Percentiles rank a stretch among this genome's conserved stretches.
Conservation (phyloP, 2,888 invertebrate species). For the Steinernema carpocapsae region DNA sequence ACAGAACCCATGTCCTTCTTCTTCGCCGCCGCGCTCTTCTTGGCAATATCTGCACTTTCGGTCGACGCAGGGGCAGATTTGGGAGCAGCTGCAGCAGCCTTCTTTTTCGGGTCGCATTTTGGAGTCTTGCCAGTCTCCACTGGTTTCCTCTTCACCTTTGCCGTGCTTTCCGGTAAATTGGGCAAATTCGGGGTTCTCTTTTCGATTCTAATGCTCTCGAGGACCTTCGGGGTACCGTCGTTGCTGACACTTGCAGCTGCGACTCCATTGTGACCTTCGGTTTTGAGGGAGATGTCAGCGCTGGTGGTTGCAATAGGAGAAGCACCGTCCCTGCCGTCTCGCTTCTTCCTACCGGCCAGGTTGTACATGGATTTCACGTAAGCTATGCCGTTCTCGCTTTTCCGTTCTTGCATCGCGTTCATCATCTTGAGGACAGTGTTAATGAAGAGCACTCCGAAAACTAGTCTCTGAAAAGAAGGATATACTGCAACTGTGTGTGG, state of each 20-base stretch:
- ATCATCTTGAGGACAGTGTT: slow-evolving; percentile 48
- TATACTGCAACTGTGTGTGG: neutral
- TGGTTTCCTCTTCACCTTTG: neutral
- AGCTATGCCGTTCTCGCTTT: slow-evolving; percentile 50
- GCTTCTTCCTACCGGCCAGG: slow-evolving; percentile 34
- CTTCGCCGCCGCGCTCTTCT: neutral
- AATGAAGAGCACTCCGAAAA: slow-evolving; percentile 55
- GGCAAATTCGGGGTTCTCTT: neutral
- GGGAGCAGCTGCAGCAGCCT: neutral
- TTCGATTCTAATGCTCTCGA: slow-evolving; percentile 32
- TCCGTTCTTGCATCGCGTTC: slow-evolving; percentile 46
- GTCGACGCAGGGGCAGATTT: neutral
- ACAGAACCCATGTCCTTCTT: neutral
- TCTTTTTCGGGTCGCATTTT: neutral
- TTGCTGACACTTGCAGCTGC: neutral
- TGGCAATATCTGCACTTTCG: neutral
- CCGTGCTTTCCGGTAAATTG: neutral
- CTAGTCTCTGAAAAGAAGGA: slow-evolving; percentile 49
- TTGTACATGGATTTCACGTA: slow-evolving; percentile 53
- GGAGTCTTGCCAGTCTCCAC: neutral
- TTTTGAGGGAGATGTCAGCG: neutral
- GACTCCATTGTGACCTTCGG: neutral
- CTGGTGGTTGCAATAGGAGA: neutral
- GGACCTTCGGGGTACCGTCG: slow-evolving; percentile 20
- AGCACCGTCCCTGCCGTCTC: slow-evolving; percentile 18